Evolutionary conservation across 2,113 vertebrate genomes (phyloP).

Genomic region (Notothenia rossii): DNA sequence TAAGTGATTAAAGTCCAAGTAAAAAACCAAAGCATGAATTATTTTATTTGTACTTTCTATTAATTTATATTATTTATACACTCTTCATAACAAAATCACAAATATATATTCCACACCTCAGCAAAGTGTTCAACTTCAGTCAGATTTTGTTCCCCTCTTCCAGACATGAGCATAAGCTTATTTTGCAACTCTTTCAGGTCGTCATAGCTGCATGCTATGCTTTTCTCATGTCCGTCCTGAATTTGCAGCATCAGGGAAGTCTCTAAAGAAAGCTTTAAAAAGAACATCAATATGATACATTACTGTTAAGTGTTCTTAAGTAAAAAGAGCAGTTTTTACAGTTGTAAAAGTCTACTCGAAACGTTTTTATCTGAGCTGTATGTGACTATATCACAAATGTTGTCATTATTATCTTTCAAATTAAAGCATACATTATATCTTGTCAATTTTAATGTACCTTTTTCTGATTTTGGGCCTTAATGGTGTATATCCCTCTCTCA

Average conservation of each 20-base stretch:
- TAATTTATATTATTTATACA: neutral
- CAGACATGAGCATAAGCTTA: constrained; percentile 95
- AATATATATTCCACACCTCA: constrained; percentile 83
- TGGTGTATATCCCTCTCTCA: constrained; percentile 85
- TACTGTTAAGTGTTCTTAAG: neutral
- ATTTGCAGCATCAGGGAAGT: constrained; percentile 82
- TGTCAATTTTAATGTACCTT: constrained; percentile 52
- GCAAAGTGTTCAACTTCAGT: constrained; percentile 88
- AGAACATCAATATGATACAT: neutral
- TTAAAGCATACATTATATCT: neutral
- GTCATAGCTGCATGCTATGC: constrained; percentile 76
- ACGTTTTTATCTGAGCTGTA: neutral
- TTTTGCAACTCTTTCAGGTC: constrained; percentile 91
- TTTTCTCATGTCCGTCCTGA: constrained; percentile 64
- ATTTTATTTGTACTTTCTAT: neutral
- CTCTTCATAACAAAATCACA: neutral
- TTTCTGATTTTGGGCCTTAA: constrained; percentile 75
- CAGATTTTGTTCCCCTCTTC: constrained; percentile 87
- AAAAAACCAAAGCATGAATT: neutral
- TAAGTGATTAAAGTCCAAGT: neutral
- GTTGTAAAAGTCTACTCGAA: neutral
- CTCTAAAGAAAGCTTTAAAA: constrained; percentile 83
- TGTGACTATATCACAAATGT: neutral
- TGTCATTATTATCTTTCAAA: neutral
- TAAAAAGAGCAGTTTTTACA: no score